Conservation (phyloP, 1,140 invertebrate genomes). For the Adelges cooleyi region DNA sequence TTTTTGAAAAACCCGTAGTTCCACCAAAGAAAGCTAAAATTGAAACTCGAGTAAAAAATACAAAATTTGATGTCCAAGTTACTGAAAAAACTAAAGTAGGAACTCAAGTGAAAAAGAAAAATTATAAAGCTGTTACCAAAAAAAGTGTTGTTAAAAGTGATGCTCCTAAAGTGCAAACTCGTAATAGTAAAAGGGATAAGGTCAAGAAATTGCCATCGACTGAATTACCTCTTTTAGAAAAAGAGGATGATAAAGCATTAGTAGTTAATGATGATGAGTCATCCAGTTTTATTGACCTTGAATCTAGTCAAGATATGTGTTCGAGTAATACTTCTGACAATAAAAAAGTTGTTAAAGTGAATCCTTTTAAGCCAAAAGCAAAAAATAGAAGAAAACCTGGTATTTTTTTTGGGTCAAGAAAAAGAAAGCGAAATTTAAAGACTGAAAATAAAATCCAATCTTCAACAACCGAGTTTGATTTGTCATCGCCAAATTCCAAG, state of each 20-base stretch:
- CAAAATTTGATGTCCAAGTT: background rate
- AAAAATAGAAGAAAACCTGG: conserved; percentile 14
- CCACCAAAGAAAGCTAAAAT: background rate
- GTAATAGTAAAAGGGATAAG: conserved; percentile 2
- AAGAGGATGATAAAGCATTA: background rate
- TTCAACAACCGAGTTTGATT: background rate
- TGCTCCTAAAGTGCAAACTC: conserved; percentile 8
- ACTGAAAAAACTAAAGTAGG: background rate
- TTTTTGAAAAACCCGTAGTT: background rate
- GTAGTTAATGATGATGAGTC: conserved; percentile 1
- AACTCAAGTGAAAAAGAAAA: background rate
- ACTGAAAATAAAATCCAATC: conserved; percentile 20
- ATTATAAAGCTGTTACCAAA: background rate
- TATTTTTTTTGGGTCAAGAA: conserved; percentile 19
- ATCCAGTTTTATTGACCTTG: conserved; percentile 5
- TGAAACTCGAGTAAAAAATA: background rate
- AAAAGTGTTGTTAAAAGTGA: background rate
- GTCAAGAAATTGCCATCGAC: background rate
- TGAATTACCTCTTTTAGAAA: background rate
- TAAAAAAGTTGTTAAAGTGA: conserved; percentile 8
- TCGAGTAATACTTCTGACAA: background rate
- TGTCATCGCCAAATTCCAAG: background rate
- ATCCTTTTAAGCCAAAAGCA: conserved; percentile 10
- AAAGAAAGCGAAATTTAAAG: conserved; percentile 8
- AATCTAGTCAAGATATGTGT: conserved; percentile 14